These are phyloP conservation scores for Drosophila paranaensis DNA, from an alignment of 2,888 invertebrate species.

Conservation along the genomic window DNA sequence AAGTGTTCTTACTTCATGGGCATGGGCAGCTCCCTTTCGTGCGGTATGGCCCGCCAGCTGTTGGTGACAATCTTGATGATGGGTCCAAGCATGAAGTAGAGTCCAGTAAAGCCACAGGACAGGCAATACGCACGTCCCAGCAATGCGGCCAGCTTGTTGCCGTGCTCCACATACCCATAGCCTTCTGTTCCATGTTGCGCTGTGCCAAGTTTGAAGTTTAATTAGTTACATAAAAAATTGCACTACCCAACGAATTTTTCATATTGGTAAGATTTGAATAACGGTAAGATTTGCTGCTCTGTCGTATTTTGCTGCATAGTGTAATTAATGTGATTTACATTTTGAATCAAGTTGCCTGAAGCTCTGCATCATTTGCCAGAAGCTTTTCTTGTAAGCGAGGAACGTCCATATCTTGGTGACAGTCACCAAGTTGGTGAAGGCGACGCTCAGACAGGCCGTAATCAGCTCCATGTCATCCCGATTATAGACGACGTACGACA, in stretches of 20 bases:
- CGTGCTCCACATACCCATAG: slow-evolving; percentile 46
- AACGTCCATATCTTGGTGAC: slow-evolving; percentile 81
- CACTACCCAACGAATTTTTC: background rate
- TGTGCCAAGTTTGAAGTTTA: slow-evolving; percentile 1
- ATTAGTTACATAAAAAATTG: background rate
- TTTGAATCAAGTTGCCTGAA: slow-evolving; percentile 71
- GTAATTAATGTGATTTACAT: slow-evolving; percentile 58
- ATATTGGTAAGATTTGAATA: background rate
- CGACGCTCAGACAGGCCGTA: slow-evolving; percentile 80
- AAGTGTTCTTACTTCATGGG: slow-evolving; percentile 75
- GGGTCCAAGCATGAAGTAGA: slow-evolving; percentile 80
- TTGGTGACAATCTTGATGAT: slow-evolving; percentile 68
- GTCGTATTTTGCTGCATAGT: background rate
- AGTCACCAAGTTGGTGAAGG: slow-evolving; percentile 79
- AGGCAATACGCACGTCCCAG: slow-evolving; percentile 71
- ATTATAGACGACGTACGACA: slow-evolving; percentile 73
- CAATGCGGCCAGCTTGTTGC: slow-evolving; percentile 64
- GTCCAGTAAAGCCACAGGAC: slow-evolving; percentile 74
- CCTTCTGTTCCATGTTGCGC: slow-evolving; percentile 4
- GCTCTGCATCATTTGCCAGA: slow-evolving; percentile 71
- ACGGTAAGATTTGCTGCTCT: background rate
- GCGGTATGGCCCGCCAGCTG: slow-evolving; percentile 35
- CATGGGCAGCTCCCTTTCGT: slow-evolving; percentile 77
- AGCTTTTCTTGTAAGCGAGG: slow-evolving; percentile 70
- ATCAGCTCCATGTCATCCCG: slow-evolving; percentile 76